These are phyloP conservation scores for Dinocampus coccinellae DNA, from an alignment of 2,888 invertebrate species.

Conservation along the genomic window DNA sequence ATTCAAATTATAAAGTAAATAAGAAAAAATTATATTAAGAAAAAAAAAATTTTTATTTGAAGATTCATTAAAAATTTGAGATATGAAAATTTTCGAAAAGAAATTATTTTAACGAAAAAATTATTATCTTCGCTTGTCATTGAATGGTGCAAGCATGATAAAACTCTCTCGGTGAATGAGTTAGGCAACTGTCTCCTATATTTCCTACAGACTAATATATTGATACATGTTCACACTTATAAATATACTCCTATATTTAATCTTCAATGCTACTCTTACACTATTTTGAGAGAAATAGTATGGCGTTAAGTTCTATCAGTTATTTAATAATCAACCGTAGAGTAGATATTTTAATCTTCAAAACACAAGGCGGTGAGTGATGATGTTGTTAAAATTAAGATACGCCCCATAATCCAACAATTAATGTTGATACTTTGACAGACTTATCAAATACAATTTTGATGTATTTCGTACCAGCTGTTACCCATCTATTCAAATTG, in stretches of 20 bases:
- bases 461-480: conserved; percentile 2
- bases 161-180: conserved; percentile 38
- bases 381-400: conserved; percentile 31
- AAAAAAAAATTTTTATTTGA: not conserved
- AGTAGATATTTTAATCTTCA: conserved; percentile 33
- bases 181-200: conserved; percentile 25
- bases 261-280: not conserved
- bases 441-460: conserved; percentile 8
- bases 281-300: conserved; percentile 2
- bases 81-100: not conserved
- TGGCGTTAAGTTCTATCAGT: conserved; percentile 19
- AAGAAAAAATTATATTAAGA: too few relatives aligned
- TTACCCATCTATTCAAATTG: conserved; percentile 33
- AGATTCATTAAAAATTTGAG: conserved; percentile 1
- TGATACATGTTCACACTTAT: not conserved
- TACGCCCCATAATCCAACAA: conserved; percentile 23
- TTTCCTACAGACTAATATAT: conserved; percentile 11
- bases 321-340: conserved; percentile 28
- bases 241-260: not conserved
- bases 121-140: conserved; percentile 43
- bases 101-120: conserved; percentile 38
- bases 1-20: not conserved
- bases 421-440: conserved; percentile 19
- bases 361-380: conserved; percentile 23
- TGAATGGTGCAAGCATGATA: conserved; percentile 45